Percentiles rank a stretch among this genome's conserved stretches.
Evolutionary conservation across 2,888 invertebrate genomes (phyloP).

Genomic region (Anthophora plumipes): DNA sequence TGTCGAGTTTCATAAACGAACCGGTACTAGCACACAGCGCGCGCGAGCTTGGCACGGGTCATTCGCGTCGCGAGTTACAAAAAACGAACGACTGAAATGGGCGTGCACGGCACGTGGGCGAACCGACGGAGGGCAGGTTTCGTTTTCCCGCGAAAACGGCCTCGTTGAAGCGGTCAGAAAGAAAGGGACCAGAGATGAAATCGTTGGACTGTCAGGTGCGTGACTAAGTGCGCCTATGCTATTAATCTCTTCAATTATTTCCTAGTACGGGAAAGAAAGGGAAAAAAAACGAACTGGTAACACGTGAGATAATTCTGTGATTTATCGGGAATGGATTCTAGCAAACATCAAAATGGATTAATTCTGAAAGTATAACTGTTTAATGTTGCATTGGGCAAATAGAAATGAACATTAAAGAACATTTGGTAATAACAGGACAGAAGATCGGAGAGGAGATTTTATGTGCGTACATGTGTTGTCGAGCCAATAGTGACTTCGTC

Average conservation of each 20-base stretch:
- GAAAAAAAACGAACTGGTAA: background rate
- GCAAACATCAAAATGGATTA: conserved; percentile 1
- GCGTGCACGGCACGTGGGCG: conserved; percentile 50
- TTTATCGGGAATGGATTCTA: background rate
- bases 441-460: background rate
- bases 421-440: background rate
- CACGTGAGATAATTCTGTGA: conserved; percentile 11
- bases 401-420: background rate
- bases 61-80: conserved; percentile 57
- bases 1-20: conserved; percentile 67
- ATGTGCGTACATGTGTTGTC: conserved; percentile 1
- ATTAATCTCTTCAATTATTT: background rate
- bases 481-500: conserved; percentile 41
- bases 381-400: background rate
- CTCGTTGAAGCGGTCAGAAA: background rate
- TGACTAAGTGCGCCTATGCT: background rate
- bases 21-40: conserved; percentile 49
- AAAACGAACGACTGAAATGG: conserved; percentile 34
- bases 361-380: background rate
- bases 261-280: too few species aligned
- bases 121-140: conserved; percentile 15
- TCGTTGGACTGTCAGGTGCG: conserved; percentile 12
- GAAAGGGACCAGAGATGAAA: background rate
- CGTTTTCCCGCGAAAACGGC: conserved; percentile 15
- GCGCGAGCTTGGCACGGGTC: conserved; percentile 57